These are phyloP conservation scores for Triplophysa bombifrons DNA, from an alignment of 2,797 vertebrate species.

Conservation along the genomic window DNA sequence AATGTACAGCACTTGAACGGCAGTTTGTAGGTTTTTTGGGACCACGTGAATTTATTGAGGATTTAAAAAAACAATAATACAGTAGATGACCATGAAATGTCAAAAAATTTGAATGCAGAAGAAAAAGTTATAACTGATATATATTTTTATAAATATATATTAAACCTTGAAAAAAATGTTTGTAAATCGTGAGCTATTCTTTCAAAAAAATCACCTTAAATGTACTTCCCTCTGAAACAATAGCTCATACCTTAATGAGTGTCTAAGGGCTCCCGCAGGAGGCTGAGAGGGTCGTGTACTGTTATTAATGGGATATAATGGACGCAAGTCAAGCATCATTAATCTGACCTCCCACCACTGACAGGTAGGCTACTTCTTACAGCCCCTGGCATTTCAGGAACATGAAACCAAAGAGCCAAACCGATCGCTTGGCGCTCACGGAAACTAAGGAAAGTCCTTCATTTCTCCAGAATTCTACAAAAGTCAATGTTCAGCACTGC, in stretches of 20 bases:
- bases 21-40: too few relatives aligned
- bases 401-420: constrained; percentile 47
- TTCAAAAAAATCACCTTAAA: constrained; percentile 34
- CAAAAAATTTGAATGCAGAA: not conserved
- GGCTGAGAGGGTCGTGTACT: constrained; percentile 38
- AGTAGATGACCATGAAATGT: too few relatives aligned
- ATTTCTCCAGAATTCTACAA: not conserved
- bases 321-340: constrained; percentile 61
- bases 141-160: not conserved
- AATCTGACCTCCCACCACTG: constrained; percentile 56
- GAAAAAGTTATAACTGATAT: not conserved
- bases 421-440: constrained; percentile 12
- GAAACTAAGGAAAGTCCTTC: not conserved
- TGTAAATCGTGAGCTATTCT: not conserved
- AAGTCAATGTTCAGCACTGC: not conserved
- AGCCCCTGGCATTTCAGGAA: constrained; percentile 53
- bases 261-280: constrained; percentile 45
- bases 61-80: too few relatives aligned
- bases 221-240: constrained; percentile 44
- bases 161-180: not conserved
- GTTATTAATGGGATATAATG: constrained; percentile 62
- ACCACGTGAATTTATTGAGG: too few relatives aligned
- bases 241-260: constrained; percentile 51
- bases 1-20: too few relatives aligned
- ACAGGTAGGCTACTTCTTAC: constrained; percentile 53